Percentiles rank a stretch among this genome's conserved stretches.
Conservation (phyloP, 2,888 invertebrate genomes). For the Neoascia interrupta region DNA sequence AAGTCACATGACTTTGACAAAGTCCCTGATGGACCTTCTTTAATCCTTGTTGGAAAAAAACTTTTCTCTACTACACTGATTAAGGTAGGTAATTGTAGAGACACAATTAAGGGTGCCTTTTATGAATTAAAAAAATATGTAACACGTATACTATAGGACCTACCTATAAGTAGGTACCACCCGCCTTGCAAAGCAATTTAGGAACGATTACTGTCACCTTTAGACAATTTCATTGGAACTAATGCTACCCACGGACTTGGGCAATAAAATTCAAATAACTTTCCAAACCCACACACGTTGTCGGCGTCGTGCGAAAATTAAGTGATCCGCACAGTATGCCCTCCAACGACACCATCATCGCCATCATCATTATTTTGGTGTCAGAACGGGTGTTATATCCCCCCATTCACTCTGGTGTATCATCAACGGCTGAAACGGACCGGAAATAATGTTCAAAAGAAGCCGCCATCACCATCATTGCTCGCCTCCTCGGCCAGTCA, state of each 20-base stretch:
- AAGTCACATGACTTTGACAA: too few relatives aligned
- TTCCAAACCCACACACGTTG: slow-evolving; percentile 58
- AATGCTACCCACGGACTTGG: slow-evolving; percentile 55
- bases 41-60: too few relatives aligned
- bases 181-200: slow-evolving; percentile 27
- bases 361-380: slow-evolving; percentile 37
- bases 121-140: too few relatives aligned
- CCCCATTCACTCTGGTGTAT: slow-evolving; percentile 27
- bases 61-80: too few relatives aligned
- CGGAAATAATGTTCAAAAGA: slow-evolving; percentile 66
- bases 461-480: slow-evolving; percentile 49
- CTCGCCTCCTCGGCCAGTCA: not conserved
- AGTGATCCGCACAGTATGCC: slow-evolving; percentile 44
- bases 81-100: too few relatives aligned
- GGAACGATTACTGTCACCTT: slow-evolving; percentile 45
- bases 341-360: slow-evolving; percentile 28
- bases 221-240: slow-evolving; percentile 39
- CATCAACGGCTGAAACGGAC: slow-evolving; percentile 59
- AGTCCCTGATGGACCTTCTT: too few relatives aligned
- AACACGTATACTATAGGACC: too few relatives aligned
- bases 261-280: slow-evolving; percentile 62
- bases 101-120: too few relatives aligned
- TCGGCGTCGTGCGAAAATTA: slow-evolving; percentile 62
- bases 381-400: slow-evolving; percentile 37
- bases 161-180: too few relatives aligned